These are phyloP conservation scores for Himalopsyche tibetana DNA, from an alignment of 2,888 invertebrate species.

Conservation along the genomic window DNA sequence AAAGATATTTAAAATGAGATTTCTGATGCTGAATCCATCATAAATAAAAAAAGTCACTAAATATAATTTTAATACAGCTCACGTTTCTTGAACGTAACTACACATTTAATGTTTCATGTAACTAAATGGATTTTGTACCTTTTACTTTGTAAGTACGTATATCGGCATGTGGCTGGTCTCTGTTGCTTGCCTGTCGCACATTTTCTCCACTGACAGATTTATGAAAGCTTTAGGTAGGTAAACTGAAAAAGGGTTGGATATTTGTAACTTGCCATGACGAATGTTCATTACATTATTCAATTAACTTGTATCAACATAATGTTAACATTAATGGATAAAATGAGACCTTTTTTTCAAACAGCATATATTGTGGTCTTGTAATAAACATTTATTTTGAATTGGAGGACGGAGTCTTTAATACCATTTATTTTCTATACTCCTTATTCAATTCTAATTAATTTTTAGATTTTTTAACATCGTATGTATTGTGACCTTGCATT, in stretches of 20 bases:
- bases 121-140: constrained; percentile 42
- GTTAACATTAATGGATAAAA: too few relatives aligned
- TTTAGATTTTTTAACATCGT: too few relatives aligned
- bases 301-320: neutral
- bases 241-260: constrained; percentile 21
- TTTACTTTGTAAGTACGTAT: constrained; percentile 32
- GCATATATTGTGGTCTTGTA: too few relatives aligned
- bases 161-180: constrained; percentile 12
- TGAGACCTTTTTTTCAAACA: too few relatives aligned
- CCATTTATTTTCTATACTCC: too few relatives aligned
- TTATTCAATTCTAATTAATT: too few relatives aligned
- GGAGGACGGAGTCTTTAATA: too few relatives aligned
- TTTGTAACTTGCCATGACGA: constrained; percentile 20
- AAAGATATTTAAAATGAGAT: too few relatives aligned
- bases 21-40: too few relatives aligned
- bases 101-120: constrained; percentile 39
- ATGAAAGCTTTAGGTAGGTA: constrained; percentile 23
- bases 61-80: neutral
- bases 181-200: constrained; percentile 16
- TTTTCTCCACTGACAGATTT: constrained; percentile 38
- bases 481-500: too few relatives aligned
- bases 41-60: too few relatives aligned
- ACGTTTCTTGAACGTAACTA: neutral
- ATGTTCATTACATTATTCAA: constrained; percentile 23
- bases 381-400: too few relatives aligned